Conservation (phyloP, 1,140 invertebrate genomes). For the Glomeris maerens region DNA sequence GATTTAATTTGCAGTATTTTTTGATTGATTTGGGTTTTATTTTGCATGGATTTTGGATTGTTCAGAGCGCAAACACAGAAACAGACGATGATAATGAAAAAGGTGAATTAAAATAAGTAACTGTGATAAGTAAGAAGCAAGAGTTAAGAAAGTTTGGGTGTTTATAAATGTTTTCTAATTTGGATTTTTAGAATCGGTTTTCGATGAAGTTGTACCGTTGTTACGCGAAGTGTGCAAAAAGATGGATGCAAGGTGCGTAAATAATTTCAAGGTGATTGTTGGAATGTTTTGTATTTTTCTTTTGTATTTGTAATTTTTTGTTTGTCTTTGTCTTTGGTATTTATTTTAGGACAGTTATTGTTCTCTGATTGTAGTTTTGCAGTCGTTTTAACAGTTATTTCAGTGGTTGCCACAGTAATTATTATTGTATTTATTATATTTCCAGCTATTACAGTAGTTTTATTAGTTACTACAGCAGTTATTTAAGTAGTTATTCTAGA, state of each 20-base stretch:
- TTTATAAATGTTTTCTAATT: neutral
- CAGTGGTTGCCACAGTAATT: neutral
- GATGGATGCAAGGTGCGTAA: too few species aligned
- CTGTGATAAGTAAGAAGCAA: conserved; percentile 5
- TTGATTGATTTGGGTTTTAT: neutral
- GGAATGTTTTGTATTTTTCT: conserved; percentile 13
- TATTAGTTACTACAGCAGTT: neutral
- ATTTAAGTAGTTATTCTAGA: neutral
- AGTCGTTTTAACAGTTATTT: neutral
- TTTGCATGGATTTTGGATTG: too few species aligned
- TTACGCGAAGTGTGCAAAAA: conserved; percentile 77
- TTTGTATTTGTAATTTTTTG: conserved; percentile 16
- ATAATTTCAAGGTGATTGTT: conserved; percentile 55
- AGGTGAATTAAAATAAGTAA: too few species aligned
- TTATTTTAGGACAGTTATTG: neutral
- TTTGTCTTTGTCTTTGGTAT: too few species aligned
- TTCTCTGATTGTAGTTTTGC: neutral
- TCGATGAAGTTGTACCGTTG: conserved; percentile 76
- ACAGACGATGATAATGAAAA: too few species aligned
- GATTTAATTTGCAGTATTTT: conserved; percentile 11
- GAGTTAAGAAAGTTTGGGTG: neutral
- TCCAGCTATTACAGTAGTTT: conserved; percentile 22
- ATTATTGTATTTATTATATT: too few species aligned
- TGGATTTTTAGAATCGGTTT: conserved; percentile 11
- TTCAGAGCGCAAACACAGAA: too few species aligned